phyloP scores from a whole-genome alignment of 1,140 invertebrate genomes.

The Bacillus rossius region DNA sequence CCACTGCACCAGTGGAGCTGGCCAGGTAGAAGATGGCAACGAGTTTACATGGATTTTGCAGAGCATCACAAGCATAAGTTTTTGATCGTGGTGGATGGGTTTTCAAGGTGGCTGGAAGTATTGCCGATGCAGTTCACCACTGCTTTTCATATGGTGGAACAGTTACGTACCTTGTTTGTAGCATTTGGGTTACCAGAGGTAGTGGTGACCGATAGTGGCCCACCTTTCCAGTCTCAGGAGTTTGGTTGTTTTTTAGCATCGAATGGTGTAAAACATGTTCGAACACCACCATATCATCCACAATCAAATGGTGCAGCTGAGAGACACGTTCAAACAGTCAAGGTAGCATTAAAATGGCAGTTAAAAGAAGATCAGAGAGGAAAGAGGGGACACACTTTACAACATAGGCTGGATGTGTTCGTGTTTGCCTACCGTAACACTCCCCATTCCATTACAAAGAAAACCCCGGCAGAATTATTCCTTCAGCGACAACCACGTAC shows the following conservation, averaged over 20 bases:
- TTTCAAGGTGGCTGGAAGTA: slow-evolving; percentile 41
- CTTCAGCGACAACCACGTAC: no score
- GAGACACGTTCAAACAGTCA: slow-evolving; percentile 24
- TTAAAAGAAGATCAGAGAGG: not conserved
- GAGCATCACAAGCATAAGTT: slow-evolving; percentile 6
- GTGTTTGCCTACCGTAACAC: no score
- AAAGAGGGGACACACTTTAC: no score
- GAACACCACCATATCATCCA: slow-evolving; percentile 25
- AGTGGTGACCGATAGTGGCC: slow-evolving; percentile 28
- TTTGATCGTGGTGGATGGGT: slow-evolving; percentile 27
- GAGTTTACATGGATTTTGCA: slow-evolving; percentile 1
- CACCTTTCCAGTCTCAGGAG: slow-evolving; percentile 21
- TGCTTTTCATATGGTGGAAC: not conserved
- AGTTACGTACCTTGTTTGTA: slow-evolving; percentile 20
- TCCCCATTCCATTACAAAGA: no score
- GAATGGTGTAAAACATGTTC: slow-evolving; percentile 23
- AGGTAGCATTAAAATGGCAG: slow-evolving; percentile 9
- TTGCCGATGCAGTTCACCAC: not conserved
- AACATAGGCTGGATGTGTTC: no score
- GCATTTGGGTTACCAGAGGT: slow-evolving; percentile 20
- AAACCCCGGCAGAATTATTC: no score
- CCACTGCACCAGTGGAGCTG: not conserved
- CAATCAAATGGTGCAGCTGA: slow-evolving; percentile 29
- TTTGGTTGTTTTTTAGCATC: slow-evolving; percentile 24
- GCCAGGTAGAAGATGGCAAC: not conserved